Evolutionary conservation across 2,113 vertebrate species (phyloP).

Genomic region (Parus major): DNA sequence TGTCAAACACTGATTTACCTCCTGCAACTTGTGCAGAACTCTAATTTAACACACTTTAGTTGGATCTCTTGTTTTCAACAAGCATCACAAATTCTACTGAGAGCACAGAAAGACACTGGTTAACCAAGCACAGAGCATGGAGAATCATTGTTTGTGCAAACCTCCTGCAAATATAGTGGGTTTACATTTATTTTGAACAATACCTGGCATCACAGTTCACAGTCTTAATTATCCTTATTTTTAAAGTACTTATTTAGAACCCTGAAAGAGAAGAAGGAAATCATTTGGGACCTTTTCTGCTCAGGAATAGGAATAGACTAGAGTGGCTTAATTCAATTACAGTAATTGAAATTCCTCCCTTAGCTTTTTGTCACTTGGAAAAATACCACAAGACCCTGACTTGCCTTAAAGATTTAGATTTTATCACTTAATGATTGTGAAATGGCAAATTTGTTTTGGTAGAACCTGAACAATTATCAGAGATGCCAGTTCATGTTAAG

Average conservation of each 20-base stretch:
- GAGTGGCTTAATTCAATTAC: not conserved
- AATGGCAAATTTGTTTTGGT: not conserved
- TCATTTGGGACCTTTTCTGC: not conserved
- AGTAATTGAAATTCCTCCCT: not conserved
- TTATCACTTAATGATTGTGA: not conserved
- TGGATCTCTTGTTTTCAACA: not conserved
- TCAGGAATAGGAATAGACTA: not conserved
- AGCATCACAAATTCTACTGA: not conserved
- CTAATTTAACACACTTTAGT: not conserved
- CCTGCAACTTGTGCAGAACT: not conserved
- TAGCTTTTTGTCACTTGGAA: not conserved
- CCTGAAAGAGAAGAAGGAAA: not conserved
- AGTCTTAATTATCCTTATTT: not conserved
- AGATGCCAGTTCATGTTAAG: not conserved
- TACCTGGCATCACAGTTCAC: not conserved
- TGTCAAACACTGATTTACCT: not conserved
- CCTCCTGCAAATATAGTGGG: not conserved
- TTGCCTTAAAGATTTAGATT: not conserved
- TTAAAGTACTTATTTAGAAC: not conserved
- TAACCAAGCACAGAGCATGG: not conserved
- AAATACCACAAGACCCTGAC: not conserved
- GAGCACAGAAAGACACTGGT: not conserved
- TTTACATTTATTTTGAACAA: not conserved
- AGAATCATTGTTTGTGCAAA: not conserved
- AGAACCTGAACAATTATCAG: not conserved